Base-by-base conservation (phyloP, 2,797 vertebrate genomes). In the Gymnoscopelus braueri region DNA sequence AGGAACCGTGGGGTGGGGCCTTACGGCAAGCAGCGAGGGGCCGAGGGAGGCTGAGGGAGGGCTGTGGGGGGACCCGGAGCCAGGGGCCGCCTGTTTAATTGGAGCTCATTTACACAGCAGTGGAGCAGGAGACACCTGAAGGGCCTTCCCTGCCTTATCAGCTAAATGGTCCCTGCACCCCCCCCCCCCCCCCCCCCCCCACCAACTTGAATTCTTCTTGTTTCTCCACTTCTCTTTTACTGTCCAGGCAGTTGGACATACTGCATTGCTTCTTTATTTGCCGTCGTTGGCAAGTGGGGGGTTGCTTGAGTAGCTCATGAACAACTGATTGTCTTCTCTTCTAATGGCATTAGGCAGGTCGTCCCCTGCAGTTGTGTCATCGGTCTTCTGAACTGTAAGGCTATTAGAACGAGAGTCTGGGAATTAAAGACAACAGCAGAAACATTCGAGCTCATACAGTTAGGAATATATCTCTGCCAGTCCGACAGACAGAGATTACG, bases 61-160 rank as follows among this genome's bases (percentile, higher is more conserved):
- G 86, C 71, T 80, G 88, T 78, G 84, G 66, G 72, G 83, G 87
- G 88, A 91, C 80, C 83, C 72, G 64, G 84, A 90, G 87, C 90
- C 84, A 90, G 84, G 82, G 89, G 89, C 89, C 85, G 83, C 87
- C 84, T 88, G 81, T 91, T 94, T 94, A 94, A 94, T 93, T 94
- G 92, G 92, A 91, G 91, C 92, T 94, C 93, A 92, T 94, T 94
- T 94, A 91, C 90, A 88, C 88, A 87, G 90, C 90, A 89, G 90
- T 88, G 84, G 87, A 86, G 88, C 90, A 85, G 84, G 88, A 92
- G 90, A 92, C 89, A 92, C 88, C 91, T 91, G 88, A 91, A 91
- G 87, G 89, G 88, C 86, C 90, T 89, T 88, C 88, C 79, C 86
- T 79, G 85, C 84, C 81, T 91, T 90, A 92, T 91, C 91, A 91